A percentile compares a stretch with the other conserved stretches of the same genome.
Conservation (phyloP, 2,113 vertebrate species). For the Pycnonotus jocosus region DNA sequence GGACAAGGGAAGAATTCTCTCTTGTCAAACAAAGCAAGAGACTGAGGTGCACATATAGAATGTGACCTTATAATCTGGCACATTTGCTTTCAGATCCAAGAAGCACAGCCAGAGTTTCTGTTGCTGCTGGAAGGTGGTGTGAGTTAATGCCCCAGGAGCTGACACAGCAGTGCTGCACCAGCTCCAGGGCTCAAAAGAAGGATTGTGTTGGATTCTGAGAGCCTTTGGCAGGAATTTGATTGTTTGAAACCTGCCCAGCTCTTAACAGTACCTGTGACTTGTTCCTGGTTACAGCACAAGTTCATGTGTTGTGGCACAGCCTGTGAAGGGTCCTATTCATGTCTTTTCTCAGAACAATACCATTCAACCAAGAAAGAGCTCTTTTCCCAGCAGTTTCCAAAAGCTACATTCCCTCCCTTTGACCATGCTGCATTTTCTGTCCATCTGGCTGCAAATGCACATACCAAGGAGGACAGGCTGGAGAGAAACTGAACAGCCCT, state of each 20-base stretch:
- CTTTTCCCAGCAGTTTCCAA: neutral
- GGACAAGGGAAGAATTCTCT: neutral
- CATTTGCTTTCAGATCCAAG: neutral
- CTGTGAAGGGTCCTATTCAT: neutral
- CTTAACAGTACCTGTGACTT: neutral
- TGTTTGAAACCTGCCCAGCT: neutral
- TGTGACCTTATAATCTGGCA: neutral
- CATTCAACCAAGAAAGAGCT: neutral
- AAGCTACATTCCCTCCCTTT: neutral
- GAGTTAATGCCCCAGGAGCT: neutral
- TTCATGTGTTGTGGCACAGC: accelerated
- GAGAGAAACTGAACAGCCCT: neutral
- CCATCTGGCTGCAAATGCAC: conserved; percentile 18
- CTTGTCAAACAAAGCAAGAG: neutral
- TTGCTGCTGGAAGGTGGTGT: neutral
- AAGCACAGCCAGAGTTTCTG: neutral
- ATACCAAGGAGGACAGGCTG: conserved; percentile 6
- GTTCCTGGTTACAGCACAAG: neutral
- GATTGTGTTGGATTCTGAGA: neutral
- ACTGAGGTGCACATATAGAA: neutral
- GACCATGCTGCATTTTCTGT: neutral
- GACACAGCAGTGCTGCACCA: neutral
- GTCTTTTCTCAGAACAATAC: neutral
- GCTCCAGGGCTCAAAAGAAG: neutral
- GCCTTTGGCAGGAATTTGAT: neutral